Base-by-base conservation (phyloP, 2,113 vertebrate genomes). In the Oenanthe oenanthe region DNA sequence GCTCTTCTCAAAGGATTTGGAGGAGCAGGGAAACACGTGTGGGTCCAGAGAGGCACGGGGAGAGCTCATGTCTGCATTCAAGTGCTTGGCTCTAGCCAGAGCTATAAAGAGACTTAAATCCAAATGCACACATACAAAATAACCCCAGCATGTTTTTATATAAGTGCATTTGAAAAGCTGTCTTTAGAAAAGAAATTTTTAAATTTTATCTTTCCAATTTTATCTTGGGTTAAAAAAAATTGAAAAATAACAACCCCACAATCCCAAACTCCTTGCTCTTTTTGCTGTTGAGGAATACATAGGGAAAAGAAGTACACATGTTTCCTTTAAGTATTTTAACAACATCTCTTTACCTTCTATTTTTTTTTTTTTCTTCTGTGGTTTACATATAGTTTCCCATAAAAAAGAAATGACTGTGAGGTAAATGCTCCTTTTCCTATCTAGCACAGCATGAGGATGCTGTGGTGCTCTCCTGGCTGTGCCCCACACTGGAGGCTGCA, bases 161-260 rank as follows among this genome's bases (percentile, higher is more conserved):
- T 0, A 54, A 17, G 40, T 29, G 10, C 8, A 42, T 36, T 29
- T 17, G 24, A 90, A 88, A 87, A 18, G 0, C 71, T 60, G 22
- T 38, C 40, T 88, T 63, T 28, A 63, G 47, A 56, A 47, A 62
- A 61, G 1, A 57, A n/a, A 58, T 14, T 5, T n/a, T 0, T 50
- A 42, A 45, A 2, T 6, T 47, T 13, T 47, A 58, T 67, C 40
- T 47, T 28, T 1, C 3, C 17, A 22, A 60, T 36, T 36, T 36
- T 67, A 75, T 5, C 8, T 63, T 16, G 6, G 13, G 4, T 24
- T 22, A 0, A 7, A 17, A 40, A 36, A 25, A 8, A 1, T 2
- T 12, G 15, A 42, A 31, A 63, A 34, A 54, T 10, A 9, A 2
- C 2, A 40, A 62, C 43, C 43, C 43, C 43, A 62, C 21, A 42